Evolutionary conservation across 2,888 invertebrate genomes (phyloP).

Genomic region (Trissolcus brochymenae): DNA sequence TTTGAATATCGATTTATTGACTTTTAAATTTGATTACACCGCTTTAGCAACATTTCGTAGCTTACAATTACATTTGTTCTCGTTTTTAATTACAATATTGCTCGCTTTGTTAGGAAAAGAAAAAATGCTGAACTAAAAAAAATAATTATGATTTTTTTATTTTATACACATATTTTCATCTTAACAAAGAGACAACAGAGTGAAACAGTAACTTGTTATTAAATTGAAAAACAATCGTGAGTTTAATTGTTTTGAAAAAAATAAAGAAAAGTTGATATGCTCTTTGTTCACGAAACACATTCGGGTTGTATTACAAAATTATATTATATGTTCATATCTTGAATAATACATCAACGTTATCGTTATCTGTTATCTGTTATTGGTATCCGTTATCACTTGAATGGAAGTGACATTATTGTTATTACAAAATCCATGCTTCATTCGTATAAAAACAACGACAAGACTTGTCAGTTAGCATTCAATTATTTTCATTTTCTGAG

Average conservation of each 20-base stretch:
- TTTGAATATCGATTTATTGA: constrained; percentile 48
- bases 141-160: not conserved
- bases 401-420: constrained; percentile 6
- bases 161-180: not conserved
- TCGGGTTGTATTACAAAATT: constrained; percentile 19
- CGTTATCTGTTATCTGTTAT: too few species aligned
- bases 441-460: constrained; percentile 15
- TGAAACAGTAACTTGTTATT: constrained; percentile 11
- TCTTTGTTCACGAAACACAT: constrained; percentile 14
- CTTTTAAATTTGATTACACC: constrained; percentile 44
- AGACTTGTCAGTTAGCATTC: not conserved
- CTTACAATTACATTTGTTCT: constrained; percentile 29
- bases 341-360: constrained; percentile 47
- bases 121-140: not conserved
- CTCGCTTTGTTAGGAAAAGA: too few species aligned
- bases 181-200: not conserved
- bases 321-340: constrained; percentile 12
- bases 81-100: too few species aligned
- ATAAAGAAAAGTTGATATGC: constrained; percentile 18
- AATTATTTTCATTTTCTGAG: constrained; percentile 5
- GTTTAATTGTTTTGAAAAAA: not conserved
- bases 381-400: constrained; percentile 41
- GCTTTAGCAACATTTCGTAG: constrained; percentile 33
- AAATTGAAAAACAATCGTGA: not conserved
- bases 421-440: constrained; percentile 3